A percentile compares a stretch with the other conserved stretches of the same genome.
These are phyloP conservation scores for Datnioides undecimradiatus DNA, from an alignment of 2,113 vertebrate genomes.

Conservation along the genomic window DNA sequence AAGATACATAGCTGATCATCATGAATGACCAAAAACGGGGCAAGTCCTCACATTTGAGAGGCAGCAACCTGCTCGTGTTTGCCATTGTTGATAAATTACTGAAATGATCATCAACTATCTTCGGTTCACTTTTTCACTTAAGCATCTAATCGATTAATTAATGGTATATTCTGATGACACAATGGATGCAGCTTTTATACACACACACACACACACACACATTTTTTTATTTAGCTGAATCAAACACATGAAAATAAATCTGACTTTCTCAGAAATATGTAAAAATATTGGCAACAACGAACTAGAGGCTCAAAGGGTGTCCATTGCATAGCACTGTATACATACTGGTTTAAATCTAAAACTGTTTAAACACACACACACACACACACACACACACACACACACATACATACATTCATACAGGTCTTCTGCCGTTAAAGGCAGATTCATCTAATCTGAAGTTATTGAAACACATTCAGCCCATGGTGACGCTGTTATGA, in stretches of 20 bases:
- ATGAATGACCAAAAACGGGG: not conserved
- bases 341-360: not conserved
- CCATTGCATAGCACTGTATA: slow-evolving; percentile 17
- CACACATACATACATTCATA: too few species aligned
- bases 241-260: not conserved
- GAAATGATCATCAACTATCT: not conserved
- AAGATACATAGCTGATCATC: not conserved
- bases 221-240: not conserved
- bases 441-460: not conserved
- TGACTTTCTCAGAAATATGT: not conserved
- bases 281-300: not conserved
- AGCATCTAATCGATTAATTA: not conserved
- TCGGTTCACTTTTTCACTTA: not conserved
- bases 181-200: not conserved
- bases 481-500: not conserved
- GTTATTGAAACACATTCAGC: not conserved
- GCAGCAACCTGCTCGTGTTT: not conserved
- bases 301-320: slow-evolving; percentile 26
- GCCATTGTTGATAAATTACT: not conserved
- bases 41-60: not conserved
- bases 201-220: too few species aligned
- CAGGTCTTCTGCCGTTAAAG: not conserved
- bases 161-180: not conserved
- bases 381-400: not conserved
- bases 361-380: not conserved